These are phyloP conservation scores for Dromius quadrimaculatus DNA, from an alignment of 2,888 invertebrate genomes.

Conservation along the genomic window DNA sequence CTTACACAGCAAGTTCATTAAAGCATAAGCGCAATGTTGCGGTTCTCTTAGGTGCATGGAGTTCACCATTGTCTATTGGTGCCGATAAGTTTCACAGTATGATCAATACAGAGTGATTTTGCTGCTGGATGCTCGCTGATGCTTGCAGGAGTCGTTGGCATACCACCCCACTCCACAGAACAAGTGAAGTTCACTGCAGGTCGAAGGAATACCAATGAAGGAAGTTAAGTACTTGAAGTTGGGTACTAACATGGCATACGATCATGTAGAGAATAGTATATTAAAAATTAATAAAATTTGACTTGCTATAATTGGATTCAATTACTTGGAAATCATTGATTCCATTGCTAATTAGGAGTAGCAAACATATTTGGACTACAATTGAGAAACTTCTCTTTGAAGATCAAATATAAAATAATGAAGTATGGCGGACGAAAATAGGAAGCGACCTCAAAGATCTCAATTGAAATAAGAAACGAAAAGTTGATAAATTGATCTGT, in stretches of 20 bases:
- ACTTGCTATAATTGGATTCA: too few species aligned
- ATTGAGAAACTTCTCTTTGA: too few species aligned
- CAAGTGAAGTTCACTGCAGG: background rate
- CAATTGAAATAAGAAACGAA: constrained; percentile 14
- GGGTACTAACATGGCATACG: too few species aligned
- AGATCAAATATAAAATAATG: constrained; percentile 42
- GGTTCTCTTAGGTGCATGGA: background rate
- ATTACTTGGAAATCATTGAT: too few species aligned
- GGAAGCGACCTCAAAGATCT: constrained; percentile 9
- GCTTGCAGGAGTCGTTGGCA: constrained; percentile 10
- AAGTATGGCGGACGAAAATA: constrained; percentile 22
- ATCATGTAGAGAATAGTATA: too few species aligned
- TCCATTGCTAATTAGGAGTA: too few species aligned
- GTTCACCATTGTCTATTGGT: constrained; percentile 27
- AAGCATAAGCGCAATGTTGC: constrained; percentile 10
- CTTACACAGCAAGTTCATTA: constrained; percentile 23
- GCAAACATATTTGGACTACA: too few species aligned
- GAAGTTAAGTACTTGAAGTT: too few species aligned
- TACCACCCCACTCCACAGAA: background rate
- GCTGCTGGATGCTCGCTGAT: constrained; percentile 13
- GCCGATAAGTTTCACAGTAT: constrained; percentile 27
- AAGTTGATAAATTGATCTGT: constrained; percentile 37
- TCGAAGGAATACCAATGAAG: constrained; percentile 18
- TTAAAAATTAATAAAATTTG: too few species aligned
- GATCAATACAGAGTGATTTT: constrained; percentile 22